Conservation (phyloP, 2,113 vertebrate species). For the Reinhardtius hippoglossoides region DNA sequence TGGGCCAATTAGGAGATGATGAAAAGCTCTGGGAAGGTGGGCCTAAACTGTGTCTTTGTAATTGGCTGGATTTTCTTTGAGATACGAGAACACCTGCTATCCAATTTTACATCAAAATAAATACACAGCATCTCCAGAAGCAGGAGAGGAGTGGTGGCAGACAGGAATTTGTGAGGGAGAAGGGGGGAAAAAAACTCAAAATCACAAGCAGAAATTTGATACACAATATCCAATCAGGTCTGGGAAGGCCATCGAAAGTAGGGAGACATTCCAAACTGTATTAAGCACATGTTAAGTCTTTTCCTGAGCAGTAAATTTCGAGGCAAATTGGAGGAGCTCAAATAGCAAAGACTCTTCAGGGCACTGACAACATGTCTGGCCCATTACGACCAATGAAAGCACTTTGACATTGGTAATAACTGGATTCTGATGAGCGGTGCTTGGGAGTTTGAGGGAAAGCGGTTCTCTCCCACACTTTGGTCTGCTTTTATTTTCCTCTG, state of each 20-base stretch:
- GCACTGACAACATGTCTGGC: slow-evolving; percentile 72
- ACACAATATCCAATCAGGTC: slow-evolving; percentile 64
- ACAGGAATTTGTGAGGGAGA: slow-evolving; percentile 27
- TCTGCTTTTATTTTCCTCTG: slow-evolving; percentile 15
- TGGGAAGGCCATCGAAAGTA: slow-evolving; percentile 70
- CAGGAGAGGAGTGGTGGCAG: slow-evolving; percentile 3
- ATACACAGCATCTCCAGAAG: slow-evolving; percentile 35
- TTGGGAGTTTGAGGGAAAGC: slow-evolving; percentile 41
- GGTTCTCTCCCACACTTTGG: slow-evolving; percentile 16
- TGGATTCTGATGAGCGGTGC: slow-evolving; percentile 46
- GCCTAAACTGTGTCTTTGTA: slow-evolving; percentile 64
- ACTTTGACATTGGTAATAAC: slow-evolving; percentile 61
- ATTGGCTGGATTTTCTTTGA: slow-evolving; percentile 52
- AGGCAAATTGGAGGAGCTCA: slow-evolving; percentile 63
- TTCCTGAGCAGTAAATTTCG: slow-evolving; percentile 77
- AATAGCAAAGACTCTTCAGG: slow-evolving; percentile 60
- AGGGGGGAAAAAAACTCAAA: neutral
- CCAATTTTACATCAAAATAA: slow-evolving; percentile 64
- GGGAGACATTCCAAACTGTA: slow-evolving; percentile 74
- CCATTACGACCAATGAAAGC: slow-evolving; percentile 68
- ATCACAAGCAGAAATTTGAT: slow-evolving; percentile 41
- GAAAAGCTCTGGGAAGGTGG: slow-evolving; percentile 68
- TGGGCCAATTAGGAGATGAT: slow-evolving; percentile 81
- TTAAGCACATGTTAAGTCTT: slow-evolving; percentile 71
- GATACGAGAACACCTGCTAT: slow-evolving; percentile 75